Evolutionary conservation across 1,140 invertebrate species (phyloP).

Genomic region (Dendroctonus ponderosae): DNA sequence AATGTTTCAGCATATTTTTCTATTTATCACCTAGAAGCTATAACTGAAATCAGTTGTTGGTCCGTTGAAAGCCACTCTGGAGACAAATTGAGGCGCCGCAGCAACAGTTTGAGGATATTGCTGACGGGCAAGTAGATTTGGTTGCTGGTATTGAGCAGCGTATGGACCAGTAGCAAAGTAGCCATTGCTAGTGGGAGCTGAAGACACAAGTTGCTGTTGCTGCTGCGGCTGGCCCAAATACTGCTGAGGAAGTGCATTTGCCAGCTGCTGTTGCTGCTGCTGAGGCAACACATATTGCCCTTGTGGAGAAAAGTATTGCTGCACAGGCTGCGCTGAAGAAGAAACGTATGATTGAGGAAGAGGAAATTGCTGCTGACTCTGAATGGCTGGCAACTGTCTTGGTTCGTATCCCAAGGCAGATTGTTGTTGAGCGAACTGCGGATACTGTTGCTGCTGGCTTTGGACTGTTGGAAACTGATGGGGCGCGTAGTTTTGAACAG

Average conservation of each 20-base stretch:
- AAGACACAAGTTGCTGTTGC: neutral
- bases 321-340: constrained; percentile 3
- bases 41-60: constrained; percentile 21
- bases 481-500: constrained; percentile 1
- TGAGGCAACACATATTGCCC: neutral
- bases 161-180: constrained; percentile 28
- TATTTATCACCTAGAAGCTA: constrained; percentile 14
- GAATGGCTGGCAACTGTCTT: neutral
- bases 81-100: constrained; percentile 10
- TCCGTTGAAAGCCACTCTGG: constrained; percentile 24
- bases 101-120: neutral
- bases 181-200: constrained; percentile 2
- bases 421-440: neutral
- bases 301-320: neutral
- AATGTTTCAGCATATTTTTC: neutral
- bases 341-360: no score
- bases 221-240: neutral
- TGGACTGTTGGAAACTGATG: neutral
- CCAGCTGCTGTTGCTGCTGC: neutral
- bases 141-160: constrained; percentile 15
- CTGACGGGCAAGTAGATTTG: neutral
- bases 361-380: constrained; percentile 4
- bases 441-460: neutral
- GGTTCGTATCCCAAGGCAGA: neutral
- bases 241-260: neutral